These are phyloP conservation scores for Mythimna albipuncta DNA, from an alignment of 2,888 invertebrate genomes.

Conservation along the genomic window DNA sequence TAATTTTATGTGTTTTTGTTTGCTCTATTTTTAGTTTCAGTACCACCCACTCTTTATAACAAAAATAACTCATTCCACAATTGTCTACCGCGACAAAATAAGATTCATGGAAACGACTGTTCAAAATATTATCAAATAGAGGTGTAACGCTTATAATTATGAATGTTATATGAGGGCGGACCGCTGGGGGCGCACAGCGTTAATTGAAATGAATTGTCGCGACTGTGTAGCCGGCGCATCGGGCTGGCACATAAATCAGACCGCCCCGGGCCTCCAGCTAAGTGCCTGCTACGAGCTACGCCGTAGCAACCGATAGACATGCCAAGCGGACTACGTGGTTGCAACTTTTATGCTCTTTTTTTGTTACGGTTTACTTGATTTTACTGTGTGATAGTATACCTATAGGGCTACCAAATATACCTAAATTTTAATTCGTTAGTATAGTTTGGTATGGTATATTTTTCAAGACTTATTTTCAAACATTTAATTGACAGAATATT, in stretches of 20 bases:
- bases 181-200: constrained; percentile 79
- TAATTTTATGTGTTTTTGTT: neutral
- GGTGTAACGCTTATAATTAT: constrained; percentile 68
- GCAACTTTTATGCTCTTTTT: constrained; percentile 6
- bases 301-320: constrained; percentile 71
- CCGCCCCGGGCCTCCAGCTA: constrained; percentile 88
- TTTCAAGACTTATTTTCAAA: neutral
- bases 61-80: constrained; percentile 1
- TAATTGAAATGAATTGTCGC: constrained; percentile 91
- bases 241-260: constrained; percentile 87
- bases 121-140: constrained; percentile 50
- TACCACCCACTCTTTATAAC: neutral
- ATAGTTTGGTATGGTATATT: too few species aligned
- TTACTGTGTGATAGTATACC: neutral
- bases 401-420: too few species aligned
- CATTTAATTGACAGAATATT: neutral
- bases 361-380: neutral
- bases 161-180: constrained; percentile 66
- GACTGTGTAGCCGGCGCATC: constrained; percentile 85
- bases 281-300: constrained; percentile 85
- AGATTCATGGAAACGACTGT: constrained; percentile 20
- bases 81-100: constrained; percentile 3
- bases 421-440: too few species aligned
- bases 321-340: constrained; percentile 24
- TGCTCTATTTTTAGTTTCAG: neutral